Evolutionary conservation across 2,797 vertebrate genomes (phyloP).

Genomic region (Gadopsis marmoratus): DNA sequence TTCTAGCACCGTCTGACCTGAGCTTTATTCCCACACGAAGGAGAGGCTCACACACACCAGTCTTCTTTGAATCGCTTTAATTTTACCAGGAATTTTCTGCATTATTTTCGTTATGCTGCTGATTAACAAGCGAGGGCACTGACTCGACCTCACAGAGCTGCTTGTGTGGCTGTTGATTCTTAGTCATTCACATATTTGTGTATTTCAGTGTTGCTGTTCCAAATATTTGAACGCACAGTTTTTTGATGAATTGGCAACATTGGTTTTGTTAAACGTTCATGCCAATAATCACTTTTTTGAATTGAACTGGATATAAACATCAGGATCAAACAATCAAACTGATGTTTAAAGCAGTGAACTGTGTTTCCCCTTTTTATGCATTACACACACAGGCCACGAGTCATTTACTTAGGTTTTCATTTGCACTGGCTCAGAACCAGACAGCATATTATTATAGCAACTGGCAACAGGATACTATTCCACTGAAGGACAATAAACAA

Average conservation of each 20-base stretch:
- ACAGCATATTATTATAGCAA: background rate
- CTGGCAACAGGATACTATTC: background rate
- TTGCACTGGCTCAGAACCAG: background rate
- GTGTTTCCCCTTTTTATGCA: background rate
- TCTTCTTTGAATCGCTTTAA: slow-evolving; percentile 6
- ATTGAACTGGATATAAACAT: no score
- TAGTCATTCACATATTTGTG: no score
- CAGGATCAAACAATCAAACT: background rate
- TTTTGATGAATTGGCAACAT: no score
- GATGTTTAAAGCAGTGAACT: no score
- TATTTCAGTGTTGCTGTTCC: no score
- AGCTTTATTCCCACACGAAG: slow-evolving; percentile 22
- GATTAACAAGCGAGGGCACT: background rate
- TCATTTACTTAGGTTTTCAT: background rate
- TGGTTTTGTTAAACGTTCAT: no score
- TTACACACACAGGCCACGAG: background rate
- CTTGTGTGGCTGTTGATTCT: background rate
- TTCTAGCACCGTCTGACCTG: slow-evolving; percentile 2
- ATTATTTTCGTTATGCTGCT: background rate
- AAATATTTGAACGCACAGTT: no score
- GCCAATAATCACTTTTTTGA: no score
- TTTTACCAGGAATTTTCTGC: slow-evolving; percentile 9
- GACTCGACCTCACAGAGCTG: background rate
- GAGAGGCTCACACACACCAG: background rate
- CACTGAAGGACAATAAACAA: background rate